Evolutionary conservation across 2,797 vertebrate genomes (phyloP).

Genomic region (Galagoides demidoff): DNA sequence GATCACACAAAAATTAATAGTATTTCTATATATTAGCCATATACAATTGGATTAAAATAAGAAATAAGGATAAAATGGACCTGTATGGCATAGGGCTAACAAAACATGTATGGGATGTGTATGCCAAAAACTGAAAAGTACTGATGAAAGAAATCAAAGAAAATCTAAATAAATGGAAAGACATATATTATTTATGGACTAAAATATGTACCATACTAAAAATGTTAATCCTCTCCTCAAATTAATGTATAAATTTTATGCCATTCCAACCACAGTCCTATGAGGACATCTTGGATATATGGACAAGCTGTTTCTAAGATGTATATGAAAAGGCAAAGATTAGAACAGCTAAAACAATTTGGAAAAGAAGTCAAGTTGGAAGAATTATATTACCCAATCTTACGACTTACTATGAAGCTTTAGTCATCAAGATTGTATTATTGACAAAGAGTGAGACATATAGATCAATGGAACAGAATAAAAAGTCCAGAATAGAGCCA

Average conservation of each 20-base stretch:
- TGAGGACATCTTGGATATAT: background rate
- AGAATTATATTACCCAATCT: background rate
- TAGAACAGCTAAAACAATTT: background rate
- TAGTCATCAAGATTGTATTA: background rate
- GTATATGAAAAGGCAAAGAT: background rate
- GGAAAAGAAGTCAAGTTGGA: background rate
- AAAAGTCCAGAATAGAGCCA: background rate
- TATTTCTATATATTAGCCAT: background rate
- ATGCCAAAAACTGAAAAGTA: background rate
- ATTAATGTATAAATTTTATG: background rate
- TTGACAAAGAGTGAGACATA: background rate
- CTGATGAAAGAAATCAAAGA: background rate
- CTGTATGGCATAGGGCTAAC: background rate
- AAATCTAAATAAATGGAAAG: background rate
- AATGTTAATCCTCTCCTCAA: background rate
- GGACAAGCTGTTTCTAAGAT: background rate
- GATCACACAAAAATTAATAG: background rate
- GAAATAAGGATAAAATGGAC: background rate
- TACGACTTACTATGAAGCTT: background rate
- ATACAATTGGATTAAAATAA: conserved; percentile 19
- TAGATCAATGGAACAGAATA: background rate
- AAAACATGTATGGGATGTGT: background rate
- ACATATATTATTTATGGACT: background rate
- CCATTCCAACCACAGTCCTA: background rate
- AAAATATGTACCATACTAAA: background rate